Conservation (phyloP, 2,113 vertebrate genomes). For the Henicopernis longicauda region DNA sequence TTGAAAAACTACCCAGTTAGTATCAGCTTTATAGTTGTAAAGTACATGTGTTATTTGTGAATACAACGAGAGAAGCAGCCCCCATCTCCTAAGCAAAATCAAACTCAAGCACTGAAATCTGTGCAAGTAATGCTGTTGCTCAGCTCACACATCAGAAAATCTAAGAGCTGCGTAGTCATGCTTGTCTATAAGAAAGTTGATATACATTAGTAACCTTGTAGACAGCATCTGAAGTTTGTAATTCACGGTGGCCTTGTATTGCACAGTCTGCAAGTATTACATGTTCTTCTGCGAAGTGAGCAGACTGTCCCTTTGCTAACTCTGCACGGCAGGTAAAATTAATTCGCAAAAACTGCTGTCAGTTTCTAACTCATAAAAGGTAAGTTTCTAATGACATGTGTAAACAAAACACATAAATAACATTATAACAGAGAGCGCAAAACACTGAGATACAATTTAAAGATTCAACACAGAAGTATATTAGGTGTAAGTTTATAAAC, state of each 20-base stretch:
- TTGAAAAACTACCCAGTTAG: neutral
- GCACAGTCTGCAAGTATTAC: neutral
- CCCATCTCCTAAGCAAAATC: neutral
- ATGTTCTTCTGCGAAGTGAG: neutral
- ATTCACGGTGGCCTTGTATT: neutral
- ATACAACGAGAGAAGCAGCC: neutral
- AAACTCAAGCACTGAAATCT: neutral
- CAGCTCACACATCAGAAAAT: neutral
- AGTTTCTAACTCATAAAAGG: neutral
- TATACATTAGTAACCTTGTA: neutral
- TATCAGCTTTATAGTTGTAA: neutral
- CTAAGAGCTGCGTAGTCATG: neutral
- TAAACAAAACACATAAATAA: neutral
- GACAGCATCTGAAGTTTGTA: neutral
- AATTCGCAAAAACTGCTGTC: neutral
- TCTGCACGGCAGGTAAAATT: neutral
- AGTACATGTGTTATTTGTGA: neutral
- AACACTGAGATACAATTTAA: neutral
- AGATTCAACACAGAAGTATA: neutral
- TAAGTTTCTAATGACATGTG: neutral
- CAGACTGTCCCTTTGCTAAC: neutral
- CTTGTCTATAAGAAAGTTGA: neutral
- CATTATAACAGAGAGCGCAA: neutral
- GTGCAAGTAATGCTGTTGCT: neutral
- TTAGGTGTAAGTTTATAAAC: neutral